Conservation (phyloP, 2,797 vertebrate species). For the Anguilla megastoma region DNA sequence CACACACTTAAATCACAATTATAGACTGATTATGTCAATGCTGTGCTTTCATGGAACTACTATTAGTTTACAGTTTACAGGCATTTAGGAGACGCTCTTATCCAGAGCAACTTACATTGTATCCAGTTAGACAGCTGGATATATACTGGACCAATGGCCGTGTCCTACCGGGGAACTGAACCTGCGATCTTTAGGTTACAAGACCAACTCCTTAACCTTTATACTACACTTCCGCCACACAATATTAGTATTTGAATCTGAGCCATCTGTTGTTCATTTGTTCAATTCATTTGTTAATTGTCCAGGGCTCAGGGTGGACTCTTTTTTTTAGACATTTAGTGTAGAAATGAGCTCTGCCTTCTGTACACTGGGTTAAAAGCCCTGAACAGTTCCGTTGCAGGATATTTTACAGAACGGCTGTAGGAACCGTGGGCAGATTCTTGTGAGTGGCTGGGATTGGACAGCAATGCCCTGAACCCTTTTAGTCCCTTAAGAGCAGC, state of each 20-base stretch:
- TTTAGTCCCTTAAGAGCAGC: neutral
- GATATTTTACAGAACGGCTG: neutral
- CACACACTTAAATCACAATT: neutral
- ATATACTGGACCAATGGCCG: too few species aligned
- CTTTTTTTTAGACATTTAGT: neutral
- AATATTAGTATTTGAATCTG: neutral
- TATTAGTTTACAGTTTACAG: neutral
- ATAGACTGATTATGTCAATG: neutral
- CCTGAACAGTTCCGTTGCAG: neutral
- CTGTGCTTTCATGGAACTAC: neutral
- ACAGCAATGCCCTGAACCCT: neutral
- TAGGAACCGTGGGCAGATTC: neutral
- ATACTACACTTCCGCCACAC: too few species aligned
- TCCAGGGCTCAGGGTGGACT: neutral
- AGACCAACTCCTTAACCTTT: too few species aligned
- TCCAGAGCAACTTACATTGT: too few species aligned
- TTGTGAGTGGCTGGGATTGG: neutral
- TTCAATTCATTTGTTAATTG: neutral
- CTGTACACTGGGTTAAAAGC: neutral
- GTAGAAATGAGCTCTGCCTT: neutral
- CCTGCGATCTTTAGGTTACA: too few species aligned
- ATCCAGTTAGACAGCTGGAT: too few species aligned
- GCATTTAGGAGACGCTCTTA: too few species aligned
- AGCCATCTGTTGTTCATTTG: neutral
- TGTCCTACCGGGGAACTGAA: too few species aligned